Conservation (phyloP, 2,113 vertebrate species). For the Mesocricetus auratus region DNA sequence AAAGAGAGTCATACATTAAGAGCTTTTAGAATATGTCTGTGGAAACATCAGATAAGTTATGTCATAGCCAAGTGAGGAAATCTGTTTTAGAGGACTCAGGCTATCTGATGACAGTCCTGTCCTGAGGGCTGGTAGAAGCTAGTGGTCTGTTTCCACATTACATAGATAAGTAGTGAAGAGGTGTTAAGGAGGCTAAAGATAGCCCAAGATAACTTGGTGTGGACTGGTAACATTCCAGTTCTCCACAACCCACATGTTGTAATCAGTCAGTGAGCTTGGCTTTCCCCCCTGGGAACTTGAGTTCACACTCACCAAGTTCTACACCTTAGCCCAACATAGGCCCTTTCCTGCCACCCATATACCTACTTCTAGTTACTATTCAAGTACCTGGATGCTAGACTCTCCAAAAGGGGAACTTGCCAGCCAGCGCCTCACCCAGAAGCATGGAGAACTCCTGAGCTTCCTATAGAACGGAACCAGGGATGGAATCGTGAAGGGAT, state of each 20-base stretch:
- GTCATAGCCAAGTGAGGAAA: background rate
- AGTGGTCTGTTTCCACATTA: background rate
- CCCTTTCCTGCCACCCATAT: background rate
- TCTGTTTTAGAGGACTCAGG: background rate
- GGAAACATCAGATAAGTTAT: background rate
- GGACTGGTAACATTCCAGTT: background rate
- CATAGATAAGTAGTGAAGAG: background rate
- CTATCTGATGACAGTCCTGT: background rate
- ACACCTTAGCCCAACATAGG: background rate
- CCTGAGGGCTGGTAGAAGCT: background rate
- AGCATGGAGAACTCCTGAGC: background rate
- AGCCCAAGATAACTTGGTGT: background rate
- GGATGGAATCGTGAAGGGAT: background rate
- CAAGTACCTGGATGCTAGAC: background rate
- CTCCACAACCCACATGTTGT: background rate
- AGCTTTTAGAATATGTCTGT: background rate
- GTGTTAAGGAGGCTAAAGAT: background rate
- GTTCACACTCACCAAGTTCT: background rate
- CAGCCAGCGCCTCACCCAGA: slow-evolving; percentile 18
- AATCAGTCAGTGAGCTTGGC: background rate
- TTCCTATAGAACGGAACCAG: background rate
- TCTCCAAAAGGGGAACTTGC: background rate
- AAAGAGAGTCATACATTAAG: background rate
- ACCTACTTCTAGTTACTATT: background rate
- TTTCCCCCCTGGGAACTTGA: background rate